Evolutionary conservation across 2,797 vertebrate species (phyloP).

Genomic region (Eidolon dupreanum): DNA sequence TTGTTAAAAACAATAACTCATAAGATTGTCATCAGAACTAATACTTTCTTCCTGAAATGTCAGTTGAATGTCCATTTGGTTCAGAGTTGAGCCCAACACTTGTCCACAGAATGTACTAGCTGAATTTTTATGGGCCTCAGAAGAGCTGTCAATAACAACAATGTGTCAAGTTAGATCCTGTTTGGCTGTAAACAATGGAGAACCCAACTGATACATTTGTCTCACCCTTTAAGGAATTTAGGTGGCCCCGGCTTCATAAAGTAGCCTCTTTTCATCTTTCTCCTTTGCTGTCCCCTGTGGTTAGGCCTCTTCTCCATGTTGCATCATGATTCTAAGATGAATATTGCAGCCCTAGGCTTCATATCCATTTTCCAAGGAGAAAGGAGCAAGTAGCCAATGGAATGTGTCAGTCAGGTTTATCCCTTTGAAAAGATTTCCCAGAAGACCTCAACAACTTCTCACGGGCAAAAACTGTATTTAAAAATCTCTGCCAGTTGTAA

Average conservation of each 20-base stretch:
- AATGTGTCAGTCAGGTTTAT: neutral
- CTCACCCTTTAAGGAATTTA: neutral
- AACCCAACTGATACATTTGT: neutral
- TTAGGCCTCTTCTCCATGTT: neutral
- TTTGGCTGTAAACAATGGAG: neutral
- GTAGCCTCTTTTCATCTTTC: neutral
- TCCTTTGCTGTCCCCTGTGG: neutral
- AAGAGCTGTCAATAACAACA: neutral
- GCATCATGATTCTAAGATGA: neutral
- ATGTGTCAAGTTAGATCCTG: neutral
- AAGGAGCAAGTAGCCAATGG: neutral
- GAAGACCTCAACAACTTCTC: constrained; percentile 13
- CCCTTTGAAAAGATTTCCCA: constrained; percentile 2
- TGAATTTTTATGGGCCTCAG: neutral
- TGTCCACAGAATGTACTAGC: neutral
- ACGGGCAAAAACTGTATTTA: neutral
- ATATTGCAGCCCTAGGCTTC: neutral
- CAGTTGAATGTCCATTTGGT: neutral
- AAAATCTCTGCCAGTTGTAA: neutral
- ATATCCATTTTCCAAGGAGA: neutral
- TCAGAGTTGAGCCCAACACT: neutral
- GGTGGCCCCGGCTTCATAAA: neutral
- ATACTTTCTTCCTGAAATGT: neutral
- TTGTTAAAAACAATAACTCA: neutral
- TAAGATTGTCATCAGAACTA: neutral